phyloP scores from a whole-genome alignment of 2,113 vertebrate genomes.

The Oceanites oceanicus region DNA sequence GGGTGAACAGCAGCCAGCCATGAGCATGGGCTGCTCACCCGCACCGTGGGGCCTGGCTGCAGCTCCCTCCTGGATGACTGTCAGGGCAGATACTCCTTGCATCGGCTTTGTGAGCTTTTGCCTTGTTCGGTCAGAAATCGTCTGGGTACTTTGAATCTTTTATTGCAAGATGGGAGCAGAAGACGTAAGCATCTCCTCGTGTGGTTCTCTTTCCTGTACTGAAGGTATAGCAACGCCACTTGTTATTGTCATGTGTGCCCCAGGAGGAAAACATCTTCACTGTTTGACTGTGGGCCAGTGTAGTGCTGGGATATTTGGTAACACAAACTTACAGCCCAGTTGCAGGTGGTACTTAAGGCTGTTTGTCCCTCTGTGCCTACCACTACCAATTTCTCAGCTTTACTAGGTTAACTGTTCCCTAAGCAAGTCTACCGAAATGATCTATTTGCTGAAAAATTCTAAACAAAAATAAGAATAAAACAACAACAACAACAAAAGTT shows the following conservation, averaged over 20 bases:
- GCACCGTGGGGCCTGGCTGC: not conserved
- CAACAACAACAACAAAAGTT: not conserved
- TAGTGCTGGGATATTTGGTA: not conserved
- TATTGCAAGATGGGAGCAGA: not conserved
- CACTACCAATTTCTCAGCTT: not conserved
- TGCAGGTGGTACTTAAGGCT: not conserved
- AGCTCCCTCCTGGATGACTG: not conserved
- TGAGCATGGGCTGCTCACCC: rapidly evolving
- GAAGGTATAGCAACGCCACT: not conserved
- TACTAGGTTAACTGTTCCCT: not conserved
- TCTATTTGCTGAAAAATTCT: not conserved
- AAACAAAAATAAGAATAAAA: not conserved
- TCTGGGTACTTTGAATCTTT: not conserved
- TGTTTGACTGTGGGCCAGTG: not conserved
- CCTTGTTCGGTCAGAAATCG: not conserved
- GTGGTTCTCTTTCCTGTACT: not conserved
- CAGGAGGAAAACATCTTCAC: not conserved
- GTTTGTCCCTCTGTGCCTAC: not conserved
- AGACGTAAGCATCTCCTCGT: not conserved
- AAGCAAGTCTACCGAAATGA: not conserved
- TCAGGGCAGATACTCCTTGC: not conserved
- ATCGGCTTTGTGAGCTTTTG: not conserved
- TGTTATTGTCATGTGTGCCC: not conserved
- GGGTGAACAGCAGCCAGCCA: not conserved
- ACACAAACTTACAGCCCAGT: not conserved